A percentile compares a stretch with the other conserved stretches of the same genome.
These are phyloP conservation scores for Stegana nigrithorax DNA, from an alignment of 2,888 invertebrate genomes.

Conservation along the genomic window DNA sequence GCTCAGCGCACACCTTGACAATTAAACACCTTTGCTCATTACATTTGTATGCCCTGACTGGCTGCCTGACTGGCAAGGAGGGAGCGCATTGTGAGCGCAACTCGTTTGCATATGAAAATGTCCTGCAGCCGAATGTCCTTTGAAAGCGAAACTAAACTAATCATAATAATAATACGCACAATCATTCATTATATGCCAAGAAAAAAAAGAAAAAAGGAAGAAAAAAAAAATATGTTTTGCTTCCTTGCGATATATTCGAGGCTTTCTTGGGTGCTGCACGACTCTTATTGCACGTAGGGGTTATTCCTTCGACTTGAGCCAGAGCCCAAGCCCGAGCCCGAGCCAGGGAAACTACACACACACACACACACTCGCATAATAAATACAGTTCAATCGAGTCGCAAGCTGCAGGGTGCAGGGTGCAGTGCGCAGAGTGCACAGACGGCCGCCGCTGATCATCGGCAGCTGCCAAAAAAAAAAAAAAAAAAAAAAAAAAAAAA, in stretches of 20 bases:
- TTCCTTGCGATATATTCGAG: no score
- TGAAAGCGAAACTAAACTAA: not conserved
- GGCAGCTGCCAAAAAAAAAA: not conserved
- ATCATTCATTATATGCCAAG: constrained; percentile 8
- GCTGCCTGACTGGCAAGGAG: not conserved
- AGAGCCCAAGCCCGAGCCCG: no score
- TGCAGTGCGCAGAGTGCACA: not conserved
- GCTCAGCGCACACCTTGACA: constrained; percentile 36
- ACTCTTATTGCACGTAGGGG: not conserved
- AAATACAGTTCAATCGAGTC: no score
- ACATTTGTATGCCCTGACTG: constrained; percentile 9
- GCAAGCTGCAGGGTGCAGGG: not conserved
- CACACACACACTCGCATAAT: not conserved
- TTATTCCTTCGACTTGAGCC: not conserved
- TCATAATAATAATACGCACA: constrained; percentile 13
- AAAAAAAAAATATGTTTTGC: no score
- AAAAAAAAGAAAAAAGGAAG: no score
- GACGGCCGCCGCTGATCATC: not conserved
- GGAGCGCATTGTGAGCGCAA: not conserved
- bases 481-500: not conserved
- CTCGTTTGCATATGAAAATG: constrained; percentile 28
- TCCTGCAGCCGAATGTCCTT: constrained; percentile 21
- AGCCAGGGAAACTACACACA: no score
- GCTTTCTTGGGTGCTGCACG: constrained; percentile 8
- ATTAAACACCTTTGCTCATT: constrained; percentile 34